Conservation (phyloP, 2,113 vertebrate genomes). For the Antidorcas marsupialis region DNA sequence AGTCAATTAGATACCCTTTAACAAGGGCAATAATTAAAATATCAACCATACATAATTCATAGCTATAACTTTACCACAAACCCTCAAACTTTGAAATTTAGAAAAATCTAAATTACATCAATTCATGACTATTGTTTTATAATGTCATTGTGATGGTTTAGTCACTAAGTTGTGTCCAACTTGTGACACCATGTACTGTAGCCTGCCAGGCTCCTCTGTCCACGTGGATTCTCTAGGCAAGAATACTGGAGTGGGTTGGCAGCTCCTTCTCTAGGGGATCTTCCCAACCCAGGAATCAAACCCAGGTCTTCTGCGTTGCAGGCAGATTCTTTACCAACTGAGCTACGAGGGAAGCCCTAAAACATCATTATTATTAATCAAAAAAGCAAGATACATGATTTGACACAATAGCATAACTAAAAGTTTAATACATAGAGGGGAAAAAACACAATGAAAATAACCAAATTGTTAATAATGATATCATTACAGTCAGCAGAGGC, state of each 20-base stretch:
- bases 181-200: not conserved
- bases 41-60: not conserved
- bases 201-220: not conserved
- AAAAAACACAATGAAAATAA: not conserved
- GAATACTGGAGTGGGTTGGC: not conserved
- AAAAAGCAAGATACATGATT: constrained; percentile 10
- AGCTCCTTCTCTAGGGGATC: not conserved
- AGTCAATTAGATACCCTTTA: not conserved
- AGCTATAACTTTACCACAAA: not conserved
- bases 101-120: constrained; percentile 9
- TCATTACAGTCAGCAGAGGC: not conserved
- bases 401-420: not conserved
- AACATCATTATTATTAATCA: not conserved
- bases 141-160: not conserved
- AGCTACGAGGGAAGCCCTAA: not conserved
- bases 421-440: not conserved
- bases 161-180: not conserved
- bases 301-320: not conserved
- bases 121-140: not conserved
- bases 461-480: not conserved
- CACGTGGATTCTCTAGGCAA: not conserved
- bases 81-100: not conserved
- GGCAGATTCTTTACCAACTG: not conserved
- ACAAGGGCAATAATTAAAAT: not conserved
- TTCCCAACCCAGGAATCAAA: not conserved